A percentile compares a stretch with the other conserved stretches of the same genome.
These are phyloP conservation scores for Cylas formicarius DNA, from an alignment of 1,140 invertebrate species.

Conservation along the genomic window DNA sequence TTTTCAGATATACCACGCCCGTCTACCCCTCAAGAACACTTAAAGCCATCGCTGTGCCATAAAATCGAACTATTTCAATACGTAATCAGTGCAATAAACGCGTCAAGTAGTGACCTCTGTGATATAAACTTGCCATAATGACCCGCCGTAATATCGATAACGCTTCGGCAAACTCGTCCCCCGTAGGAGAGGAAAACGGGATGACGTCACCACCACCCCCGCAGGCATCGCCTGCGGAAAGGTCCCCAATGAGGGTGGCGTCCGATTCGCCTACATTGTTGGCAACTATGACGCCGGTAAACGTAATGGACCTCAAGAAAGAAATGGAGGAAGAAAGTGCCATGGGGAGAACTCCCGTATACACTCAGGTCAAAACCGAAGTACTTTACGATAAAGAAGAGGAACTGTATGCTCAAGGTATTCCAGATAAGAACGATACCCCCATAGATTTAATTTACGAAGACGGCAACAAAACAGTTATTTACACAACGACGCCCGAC, in stretches of 20 bases:
- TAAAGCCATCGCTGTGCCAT: conserved; percentile 40
- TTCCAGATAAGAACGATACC: conserved; percentile 57
- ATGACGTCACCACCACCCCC: conserved; percentile 41
- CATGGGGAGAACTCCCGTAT: conserved; percentile 50
- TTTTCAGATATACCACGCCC: conserved; percentile 19
- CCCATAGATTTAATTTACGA: conserved; percentile 74
- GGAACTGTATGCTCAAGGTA: conserved; percentile 50
- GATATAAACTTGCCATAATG: conserved; percentile 36
- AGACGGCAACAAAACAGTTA: conserved; percentile 72
- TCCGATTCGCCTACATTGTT: conserved; percentile 61
- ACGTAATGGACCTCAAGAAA: conserved; percentile 57
- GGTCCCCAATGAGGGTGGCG: conserved; percentile 35
- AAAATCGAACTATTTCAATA: conserved; percentile 31
- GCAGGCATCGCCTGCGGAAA: conserved; percentile 36
- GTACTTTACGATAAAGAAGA: conserved; percentile 46
- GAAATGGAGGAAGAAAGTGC: conserved; percentile 44
- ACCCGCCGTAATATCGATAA: conserved; percentile 35
- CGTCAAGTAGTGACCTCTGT: conserved; percentile 36
- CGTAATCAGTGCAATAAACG: conserved; percentile 37
- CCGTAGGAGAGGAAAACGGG: conserved; percentile 30
- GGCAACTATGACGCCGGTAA: conserved; percentile 68
- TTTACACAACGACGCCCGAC: conserved; percentile 61
- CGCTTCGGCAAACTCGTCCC: conserved; percentile 30
- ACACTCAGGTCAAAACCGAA: conserved; percentile 50
- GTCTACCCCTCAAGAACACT: conserved; percentile 8